Evolutionary conservation across 2,888 invertebrate species (phyloP).

Genomic region (Miltochrista miniata): DNA sequence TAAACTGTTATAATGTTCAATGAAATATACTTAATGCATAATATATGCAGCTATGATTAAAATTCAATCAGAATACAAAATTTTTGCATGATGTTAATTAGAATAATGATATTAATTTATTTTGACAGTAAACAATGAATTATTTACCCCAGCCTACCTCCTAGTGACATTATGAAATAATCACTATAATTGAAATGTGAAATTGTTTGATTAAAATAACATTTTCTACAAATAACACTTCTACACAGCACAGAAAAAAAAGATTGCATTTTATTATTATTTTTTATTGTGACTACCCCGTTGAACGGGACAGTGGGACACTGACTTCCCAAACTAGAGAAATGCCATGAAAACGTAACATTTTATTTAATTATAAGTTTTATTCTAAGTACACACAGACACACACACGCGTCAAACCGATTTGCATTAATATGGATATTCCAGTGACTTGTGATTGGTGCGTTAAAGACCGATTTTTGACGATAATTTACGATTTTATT

Average conservation of each 20-base stretch:
- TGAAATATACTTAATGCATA: too few species aligned
- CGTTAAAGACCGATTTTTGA: constrained; percentile 7
- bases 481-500: background rate
- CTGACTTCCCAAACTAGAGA: constrained; percentile 41
- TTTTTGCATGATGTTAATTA: too few species aligned
- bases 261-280: constrained; percentile 33
- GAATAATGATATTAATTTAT: too few species aligned
- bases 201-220: background rate
- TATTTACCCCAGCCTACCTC: too few species aligned
- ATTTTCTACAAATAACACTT: constrained; percentile 4
- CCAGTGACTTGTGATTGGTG: constrained; percentile 32
- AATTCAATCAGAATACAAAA: too few species aligned
- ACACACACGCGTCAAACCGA: constrained; percentile 20
- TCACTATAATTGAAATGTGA: too few species aligned
- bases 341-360: constrained; percentile 37
- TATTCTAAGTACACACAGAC: constrained; percentile 29
- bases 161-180: too few species aligned
- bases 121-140: too few species aligned
- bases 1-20: too few species aligned
- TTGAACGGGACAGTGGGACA: constrained; percentile 54
- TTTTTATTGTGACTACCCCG: constrained; percentile 37
- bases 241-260: constrained; percentile 1
- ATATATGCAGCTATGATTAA: too few species aligned
- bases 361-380: constrained; percentile 35
- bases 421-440: constrained; percentile 22